These are phyloP conservation scores for Orussus abietinus DNA, from an alignment of 1,140 invertebrate genomes.

Conservation along the genomic window DNA sequence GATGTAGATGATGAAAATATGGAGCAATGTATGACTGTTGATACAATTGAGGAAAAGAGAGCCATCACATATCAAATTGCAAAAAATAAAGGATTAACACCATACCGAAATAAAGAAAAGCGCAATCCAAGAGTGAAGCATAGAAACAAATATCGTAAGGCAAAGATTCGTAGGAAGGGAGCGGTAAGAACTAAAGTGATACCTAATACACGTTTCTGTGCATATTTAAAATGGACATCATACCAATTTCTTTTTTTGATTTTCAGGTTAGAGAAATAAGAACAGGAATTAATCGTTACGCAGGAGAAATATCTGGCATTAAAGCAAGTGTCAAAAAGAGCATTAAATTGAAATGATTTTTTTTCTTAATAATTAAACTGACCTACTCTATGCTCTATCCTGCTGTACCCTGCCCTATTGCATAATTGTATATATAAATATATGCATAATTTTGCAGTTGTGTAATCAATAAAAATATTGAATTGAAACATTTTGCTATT, in stretches of 20 bases:
- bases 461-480: too few relatives aligned
- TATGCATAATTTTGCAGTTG: too few relatives aligned
- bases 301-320: constrained; percentile 88
- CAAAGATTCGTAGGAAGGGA: constrained; percentile 83
- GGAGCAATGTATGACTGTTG: too few relatives aligned
- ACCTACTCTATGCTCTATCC: too few relatives aligned
- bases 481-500: too few relatives aligned
- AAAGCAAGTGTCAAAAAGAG: constrained; percentile 81
- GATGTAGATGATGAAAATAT: constrained; percentile 33
- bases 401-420: too few relatives aligned
- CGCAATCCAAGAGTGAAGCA: constrained; percentile 93
- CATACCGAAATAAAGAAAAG: constrained; percentile 83
- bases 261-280: constrained; percentile 71
- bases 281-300: constrained; percentile 75
- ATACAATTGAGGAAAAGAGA: constrained; percentile 69
- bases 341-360: constrained; percentile 72
- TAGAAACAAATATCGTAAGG: constrained; percentile 86
- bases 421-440: too few relatives aligned
- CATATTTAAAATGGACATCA: not conserved
- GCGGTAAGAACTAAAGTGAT: constrained; percentile 57
- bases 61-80: constrained; percentile 89
- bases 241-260: constrained; percentile 25
- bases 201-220: constrained; percentile 7
- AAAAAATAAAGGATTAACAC: constrained; percentile 92
- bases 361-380: constrained; percentile 13